Evolutionary conservation across 2,888 invertebrate species (phyloP), one percentile per base, ranked within the genome.

Genomic region (Myopa testacea): DNA sequence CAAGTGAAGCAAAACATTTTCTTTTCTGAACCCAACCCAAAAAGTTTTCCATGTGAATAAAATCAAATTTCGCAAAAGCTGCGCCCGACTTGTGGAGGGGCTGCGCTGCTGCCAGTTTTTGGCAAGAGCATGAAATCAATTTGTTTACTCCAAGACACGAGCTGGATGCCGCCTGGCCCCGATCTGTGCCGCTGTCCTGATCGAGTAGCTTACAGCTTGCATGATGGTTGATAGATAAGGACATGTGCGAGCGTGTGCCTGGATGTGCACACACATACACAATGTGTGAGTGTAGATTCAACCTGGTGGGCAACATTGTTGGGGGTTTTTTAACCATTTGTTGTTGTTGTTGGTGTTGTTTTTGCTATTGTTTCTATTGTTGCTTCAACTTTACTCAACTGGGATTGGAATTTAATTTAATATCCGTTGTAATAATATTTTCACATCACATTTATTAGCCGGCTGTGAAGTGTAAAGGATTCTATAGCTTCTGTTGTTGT

Each of bases 371-470:
- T 77, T 26, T 26, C 26, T 26, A 26, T 26, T 26, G 26, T 26
- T 26, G 26, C n/a, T 77, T 77, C 65, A 77, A 68, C 37, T 77
- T 68, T 68, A 62, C 19, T 73, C 73, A 73, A 45, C 71, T 83
- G 85, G 83, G 85, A 86, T 84, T 85, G 82, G 84, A 85, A 85
- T 86, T 85, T 85, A 86, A 85, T 85, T 85, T 85, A 83, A 86
- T 84, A 85, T 83, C 84, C 84, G 55, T 38, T 58, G 19, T 75
- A 58, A 75, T 75, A 68, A 75, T 69, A 68, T 75, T 69, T 60
- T 75, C 60, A 26, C 68, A 60, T 60, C 60, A 69, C 60, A 68
- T 58, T 75, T 38, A 40, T 55, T 67, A 50, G 55, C 7, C 63
- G 37, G 6, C 65, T 67, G 34, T 38, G 67, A 52, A 65, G 52